Evolutionary conservation across 2,888 invertebrate species (phyloP), one percentile per base, ranked within the genome.

Genomic region (Aphodius granarius): DNA sequence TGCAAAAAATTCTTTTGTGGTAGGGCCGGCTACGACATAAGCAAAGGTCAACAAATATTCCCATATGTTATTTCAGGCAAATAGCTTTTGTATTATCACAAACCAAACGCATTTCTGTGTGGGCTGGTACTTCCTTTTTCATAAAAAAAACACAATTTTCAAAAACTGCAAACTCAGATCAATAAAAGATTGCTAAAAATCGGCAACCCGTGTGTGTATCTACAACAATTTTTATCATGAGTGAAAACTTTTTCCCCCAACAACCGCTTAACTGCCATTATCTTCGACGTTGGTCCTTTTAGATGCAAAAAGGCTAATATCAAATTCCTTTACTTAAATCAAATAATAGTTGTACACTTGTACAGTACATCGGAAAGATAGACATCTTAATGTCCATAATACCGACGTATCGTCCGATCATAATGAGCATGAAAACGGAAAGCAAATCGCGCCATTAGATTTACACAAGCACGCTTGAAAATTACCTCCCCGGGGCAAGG

Each of bases 181-280:
- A n/a, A n/a, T n/a, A n/a, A n/a, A n/a, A n/a, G n/a, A n/a, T n/a
- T 64, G 65, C 65, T 17, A 65, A 65, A 65, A 65, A 65, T 19
- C 65, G 65, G 17, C 65, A 65, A n/a, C n/a, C n/a, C 65, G 65
- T 17, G 63, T n/a, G 63, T n/a, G 63, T 16, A n/a, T 3, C 63
- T n/a, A 63, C n/a, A 63, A 63, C 16, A 16, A 68, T 19, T 70
- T 68, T 21, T 19, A 0, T 16, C 20, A 20, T 19, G 18, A 20
- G 22, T 70, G 16, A 3, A 63, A n/a, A 63, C n/a, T n/a, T n/a
- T n/a, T n/a, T n/a, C n/a, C n/a, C n/a, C n/a, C n/a, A n/a, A n/a
- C n/a, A n/a, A n/a, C n/a, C n/a, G n/a, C n/a, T n/a, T n/a, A n/a
- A n/a, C n/a, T n/a, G n/a, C n/a, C n/a, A n/a, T n/a, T n/a, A n/a